phyloP scores from a whole-genome alignment of 2,797 vertebrate species.

The Melanotaenia trifasciata region DNA sequence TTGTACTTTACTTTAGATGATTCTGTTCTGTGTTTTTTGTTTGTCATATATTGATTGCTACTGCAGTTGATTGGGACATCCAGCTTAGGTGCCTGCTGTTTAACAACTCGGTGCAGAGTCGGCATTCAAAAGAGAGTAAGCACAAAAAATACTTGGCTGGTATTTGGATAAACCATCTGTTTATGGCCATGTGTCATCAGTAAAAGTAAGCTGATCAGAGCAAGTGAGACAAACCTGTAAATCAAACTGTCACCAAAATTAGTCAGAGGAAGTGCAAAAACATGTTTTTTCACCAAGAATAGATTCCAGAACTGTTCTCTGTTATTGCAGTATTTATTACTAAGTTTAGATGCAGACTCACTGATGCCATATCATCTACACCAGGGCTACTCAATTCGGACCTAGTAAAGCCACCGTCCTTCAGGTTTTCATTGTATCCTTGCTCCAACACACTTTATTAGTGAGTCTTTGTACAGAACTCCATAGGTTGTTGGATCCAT shows the following conservation, averaged over 20 bases:
- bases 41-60: not conserved
- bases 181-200: not conserved
- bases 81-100: too few relatives aligned
- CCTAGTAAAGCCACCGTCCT: too few relatives aligned
- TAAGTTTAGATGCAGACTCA: not conserved
- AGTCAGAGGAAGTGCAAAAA: too few relatives aligned
- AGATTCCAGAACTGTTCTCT: not conserved
- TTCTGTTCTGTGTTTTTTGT: not conserved
- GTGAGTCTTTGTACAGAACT: too few relatives aligned
- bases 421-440: too few relatives aligned
- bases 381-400: too few relatives aligned
- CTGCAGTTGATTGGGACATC: not conserved
- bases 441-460: too few relatives aligned
- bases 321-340: too few relatives aligned
- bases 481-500: too few relatives aligned
- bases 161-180: not conserved
- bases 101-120: not conserved
- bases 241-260: too few relatives aligned
- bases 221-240: not conserved
- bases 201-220: not conserved
- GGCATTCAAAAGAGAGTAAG: not conserved
- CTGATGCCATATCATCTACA: not conserved
- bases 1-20: too few relatives aligned
- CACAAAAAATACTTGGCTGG: not conserved
- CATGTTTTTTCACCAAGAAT: not conserved